phyloP scores from a whole-genome alignment of 2,797 vertebrate species.

The Rhinichthys osculus region DNA sequence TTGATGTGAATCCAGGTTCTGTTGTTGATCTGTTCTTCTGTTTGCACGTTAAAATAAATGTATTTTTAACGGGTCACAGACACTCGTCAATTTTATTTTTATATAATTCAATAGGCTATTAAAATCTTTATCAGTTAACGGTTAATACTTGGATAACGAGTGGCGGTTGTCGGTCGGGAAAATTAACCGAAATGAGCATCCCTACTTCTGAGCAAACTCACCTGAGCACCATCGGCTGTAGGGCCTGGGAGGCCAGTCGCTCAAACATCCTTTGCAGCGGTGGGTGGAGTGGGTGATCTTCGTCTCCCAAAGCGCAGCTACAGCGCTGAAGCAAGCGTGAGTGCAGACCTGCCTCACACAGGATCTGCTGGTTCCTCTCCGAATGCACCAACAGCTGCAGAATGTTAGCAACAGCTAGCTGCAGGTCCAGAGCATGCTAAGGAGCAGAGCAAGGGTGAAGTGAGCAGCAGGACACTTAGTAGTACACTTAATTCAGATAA shows the following conservation, averaged over 20 bases:
- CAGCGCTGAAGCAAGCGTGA: conserved; percentile 93
- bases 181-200: too few relatives aligned
- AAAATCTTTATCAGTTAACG: too few relatives aligned
- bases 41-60: too few relatives aligned
- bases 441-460: conserved; percentile 11
- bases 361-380: conserved; percentile 95
- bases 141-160: too few relatives aligned
- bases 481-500: not conserved
- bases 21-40: too few relatives aligned
- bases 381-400: conserved; percentile 93
- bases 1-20: too few relatives aligned
- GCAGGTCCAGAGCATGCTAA: conserved; percentile 94
- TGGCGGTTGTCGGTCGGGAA: too few relatives aligned
- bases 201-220: conserved; percentile 63
- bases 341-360: conserved; percentile 94
- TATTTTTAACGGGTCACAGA: too few relatives aligned
- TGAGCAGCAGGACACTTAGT: not conserved
- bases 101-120: too few relatives aligned
- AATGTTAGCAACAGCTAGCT: conserved; percentile 93
- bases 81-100: too few relatives aligned
- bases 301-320: conserved; percentile 90
- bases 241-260: conserved; percentile 93
- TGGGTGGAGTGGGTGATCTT: conserved; percentile 93
- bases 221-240: conserved; percentile 96
- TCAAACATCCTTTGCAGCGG: conserved; percentile 98